These are phyloP conservation scores for Zophobas atratus DNA, from an alignment of 1,140 invertebrate species.

Conservation along the genomic window DNA sequence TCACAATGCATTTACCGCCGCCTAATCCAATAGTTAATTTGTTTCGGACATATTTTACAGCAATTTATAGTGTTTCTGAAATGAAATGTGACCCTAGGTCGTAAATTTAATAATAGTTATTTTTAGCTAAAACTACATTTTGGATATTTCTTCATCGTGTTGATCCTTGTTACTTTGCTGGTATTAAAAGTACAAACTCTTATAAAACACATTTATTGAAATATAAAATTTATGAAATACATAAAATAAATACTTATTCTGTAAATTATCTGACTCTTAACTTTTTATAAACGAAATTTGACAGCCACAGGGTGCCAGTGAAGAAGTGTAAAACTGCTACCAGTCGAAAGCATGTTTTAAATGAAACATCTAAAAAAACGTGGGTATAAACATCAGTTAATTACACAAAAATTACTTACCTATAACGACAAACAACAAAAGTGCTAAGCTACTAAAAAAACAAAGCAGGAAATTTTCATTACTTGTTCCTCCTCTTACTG, in stretches of 20 bases:
- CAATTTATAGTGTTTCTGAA: too few relatives aligned
- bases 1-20: too few relatives aligned
- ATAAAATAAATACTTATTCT: constrained; percentile 41
- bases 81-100: too few relatives aligned
- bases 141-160: too few relatives aligned
- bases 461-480: constrained; percentile 56
- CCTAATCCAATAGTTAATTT: too few relatives aligned
- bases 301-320: constrained; percentile 61
- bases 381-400: constrained; percentile 5
- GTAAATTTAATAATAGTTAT: too few relatives aligned
- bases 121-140: too few relatives aligned
- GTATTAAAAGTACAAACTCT: too few relatives aligned
- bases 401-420: constrained; percentile 49
- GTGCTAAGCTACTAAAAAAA: constrained; percentile 51
- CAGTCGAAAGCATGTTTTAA: constrained; percentile 60
- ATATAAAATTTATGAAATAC: background rate
- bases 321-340: constrained; percentile 63
- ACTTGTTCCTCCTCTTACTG: constrained; percentile 58
- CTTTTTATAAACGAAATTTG: constrained; percentile 64
- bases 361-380: constrained; percentile 61
- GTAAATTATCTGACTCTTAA: constrained; percentile 49
- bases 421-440: constrained; percentile 56
- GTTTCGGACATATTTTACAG: too few relatives aligned
- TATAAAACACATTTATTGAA: too few relatives aligned
- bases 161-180: too few relatives aligned